Conservation (phyloP, 2,888 invertebrate species). For the Tenodera sinensis region DNA sequence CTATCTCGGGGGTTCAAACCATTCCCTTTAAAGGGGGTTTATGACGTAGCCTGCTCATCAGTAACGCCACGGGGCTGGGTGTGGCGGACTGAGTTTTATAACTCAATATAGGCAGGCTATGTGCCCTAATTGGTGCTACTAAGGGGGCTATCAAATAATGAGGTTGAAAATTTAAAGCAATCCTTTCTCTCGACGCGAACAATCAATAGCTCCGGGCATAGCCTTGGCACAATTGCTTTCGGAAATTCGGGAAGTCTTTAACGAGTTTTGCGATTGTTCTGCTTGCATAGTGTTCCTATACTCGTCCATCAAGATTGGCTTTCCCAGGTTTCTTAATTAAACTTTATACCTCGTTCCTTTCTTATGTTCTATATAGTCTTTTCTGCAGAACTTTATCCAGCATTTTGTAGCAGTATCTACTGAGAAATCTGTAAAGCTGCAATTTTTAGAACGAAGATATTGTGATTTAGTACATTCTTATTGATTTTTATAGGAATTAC, state of each 20-base stretch:
- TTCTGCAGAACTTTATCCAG: no score
- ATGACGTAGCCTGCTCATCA: background rate
- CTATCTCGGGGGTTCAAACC: background rate
- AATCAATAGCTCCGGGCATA: background rate
- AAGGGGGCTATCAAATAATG: background rate
- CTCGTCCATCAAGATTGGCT: no score
- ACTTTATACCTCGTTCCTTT: no score
- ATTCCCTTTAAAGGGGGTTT: background rate
- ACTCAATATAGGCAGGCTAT: background rate
- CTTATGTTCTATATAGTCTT: no score
- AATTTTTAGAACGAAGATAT: no score
- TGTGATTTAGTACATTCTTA: no score
- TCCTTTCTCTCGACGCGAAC: background rate
- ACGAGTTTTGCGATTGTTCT: background rate
- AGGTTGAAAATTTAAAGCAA: background rate
- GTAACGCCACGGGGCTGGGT: background rate
- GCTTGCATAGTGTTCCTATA: no score
- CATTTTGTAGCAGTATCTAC: no score
- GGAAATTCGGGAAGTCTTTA: background rate
- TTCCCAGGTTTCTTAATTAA: no score
- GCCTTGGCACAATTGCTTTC: background rate
- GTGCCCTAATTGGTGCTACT: background rate
- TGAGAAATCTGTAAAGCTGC: no score
- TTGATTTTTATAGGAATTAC: no score
- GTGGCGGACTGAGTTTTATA: background rate